phyloP scores from a whole-genome alignment of 1,140 invertebrate species.

The Drosophila rhopaloa region DNA sequence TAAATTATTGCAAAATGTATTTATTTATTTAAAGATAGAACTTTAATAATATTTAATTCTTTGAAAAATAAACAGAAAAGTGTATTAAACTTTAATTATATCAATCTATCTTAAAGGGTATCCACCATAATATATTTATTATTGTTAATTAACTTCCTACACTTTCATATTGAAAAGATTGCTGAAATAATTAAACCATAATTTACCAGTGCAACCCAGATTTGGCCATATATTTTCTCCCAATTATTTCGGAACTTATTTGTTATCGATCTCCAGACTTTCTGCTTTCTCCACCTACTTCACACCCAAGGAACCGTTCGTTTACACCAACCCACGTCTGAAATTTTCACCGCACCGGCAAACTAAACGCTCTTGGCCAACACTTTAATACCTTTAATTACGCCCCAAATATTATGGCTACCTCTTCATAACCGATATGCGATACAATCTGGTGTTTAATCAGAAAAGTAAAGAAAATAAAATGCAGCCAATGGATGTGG shows the following conservation, averaged over 20 bases:
- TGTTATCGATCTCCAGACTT: slow-evolving; percentile 26
- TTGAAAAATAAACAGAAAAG: neutral
- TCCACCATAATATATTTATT: too few relatives aligned
- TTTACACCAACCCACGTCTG: slow-evolving; percentile 26
- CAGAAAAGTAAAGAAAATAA: slow-evolving; percentile 72
- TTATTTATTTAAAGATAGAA: too few relatives aligned
- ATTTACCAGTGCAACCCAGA: neutral
- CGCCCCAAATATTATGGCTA: slow-evolving; percentile 64
- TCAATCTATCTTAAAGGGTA: too few relatives aligned
- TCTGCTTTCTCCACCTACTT: slow-evolving; percentile 47
- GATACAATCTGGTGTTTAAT: slow-evolving; percentile 67
- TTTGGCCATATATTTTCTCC: slow-evolving; percentile 11
- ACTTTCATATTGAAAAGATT: neutral
- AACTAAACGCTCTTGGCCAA: slow-evolving; percentile 33
- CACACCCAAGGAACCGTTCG: slow-evolving; percentile 15
- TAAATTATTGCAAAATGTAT: neutral
- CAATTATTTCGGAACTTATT: slow-evolving; percentile 24
- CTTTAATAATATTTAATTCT: neutral
- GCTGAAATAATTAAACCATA: neutral
- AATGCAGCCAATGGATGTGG: slow-evolving; percentile 15
- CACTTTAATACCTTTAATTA: slow-evolving; percentile 80
- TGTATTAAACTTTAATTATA: neutral
- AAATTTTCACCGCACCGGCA: slow-evolving; percentile 33
- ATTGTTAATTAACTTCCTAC: too few relatives aligned
- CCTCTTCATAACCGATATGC: slow-evolving; percentile 46